These are phyloP conservation scores for Ascaphus truei DNA, from an alignment of 2,113 vertebrate species.

Conservation along the genomic window DNA sequence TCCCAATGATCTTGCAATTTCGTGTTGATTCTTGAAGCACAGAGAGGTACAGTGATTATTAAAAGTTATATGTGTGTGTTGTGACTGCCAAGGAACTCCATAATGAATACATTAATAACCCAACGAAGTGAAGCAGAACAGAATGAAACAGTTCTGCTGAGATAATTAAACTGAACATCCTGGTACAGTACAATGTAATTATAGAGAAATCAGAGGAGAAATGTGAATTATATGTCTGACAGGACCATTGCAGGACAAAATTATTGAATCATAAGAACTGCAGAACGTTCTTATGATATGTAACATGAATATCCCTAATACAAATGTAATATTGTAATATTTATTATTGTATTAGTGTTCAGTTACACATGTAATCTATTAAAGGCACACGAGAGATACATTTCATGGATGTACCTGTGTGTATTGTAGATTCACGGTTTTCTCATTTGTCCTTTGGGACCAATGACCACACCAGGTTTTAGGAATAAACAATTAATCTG, in stretches of 20 bases:
- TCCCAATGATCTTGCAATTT: no score
- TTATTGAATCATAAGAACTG: neutral
- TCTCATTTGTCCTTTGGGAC: no score
- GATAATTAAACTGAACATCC: neutral
- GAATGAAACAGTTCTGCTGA: neutral
- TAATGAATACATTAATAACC: neutral
- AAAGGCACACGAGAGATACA: no score
- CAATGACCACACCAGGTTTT: no score
- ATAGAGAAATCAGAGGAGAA: neutral
- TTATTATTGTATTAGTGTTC: neutral
- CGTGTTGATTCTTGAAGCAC: no score
- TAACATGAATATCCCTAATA: neutral
- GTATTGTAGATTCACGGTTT: no score
- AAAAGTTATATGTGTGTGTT: no score
- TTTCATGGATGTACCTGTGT: no score
- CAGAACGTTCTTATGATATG: neutral
- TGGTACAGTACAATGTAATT: neutral
- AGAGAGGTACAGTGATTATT: no score
- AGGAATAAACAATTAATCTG: no score
- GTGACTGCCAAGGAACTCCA: neutral
- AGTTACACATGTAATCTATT: no score
- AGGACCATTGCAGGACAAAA: neutral
- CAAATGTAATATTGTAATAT: no score
- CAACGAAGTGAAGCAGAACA: neutral
- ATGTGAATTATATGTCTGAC: neutral